Evolutionary conservation across 2,797 vertebrate species (phyloP), one percentile per base, ranked within the genome.

Genomic region (Lagodon rhomboides): DNA sequence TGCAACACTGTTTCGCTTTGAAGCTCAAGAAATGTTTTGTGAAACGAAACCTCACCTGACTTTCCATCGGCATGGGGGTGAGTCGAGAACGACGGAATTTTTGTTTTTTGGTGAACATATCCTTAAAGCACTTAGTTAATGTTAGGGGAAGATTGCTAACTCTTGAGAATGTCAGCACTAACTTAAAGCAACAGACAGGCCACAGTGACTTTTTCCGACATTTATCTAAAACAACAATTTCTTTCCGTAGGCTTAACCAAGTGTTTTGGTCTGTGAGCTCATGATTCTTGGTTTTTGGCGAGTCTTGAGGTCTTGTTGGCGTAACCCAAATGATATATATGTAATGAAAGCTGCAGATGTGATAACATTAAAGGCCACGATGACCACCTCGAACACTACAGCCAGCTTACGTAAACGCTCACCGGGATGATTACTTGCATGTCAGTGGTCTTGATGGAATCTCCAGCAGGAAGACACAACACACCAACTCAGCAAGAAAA

Each of bases 401-500:
- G 64, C 1, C 11, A n/a, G 3, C 18, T 12, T 38, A 46, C 44
- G 6, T 34, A 54, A 50, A 61, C 13, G 25, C 55, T 64, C 30
- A 9, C 0, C 18, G 13, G 18, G 44, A 55, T 18, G 1, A 47
- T 77, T 66, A 44, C 1, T 4, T 61, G 18, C 11, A 55, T 41
- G 10, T 61, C 63, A 58, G 15, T 41, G 58, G 64, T 12, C 50
- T 64, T 23, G 4, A 20, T 58, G 44, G 30, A 22, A 58, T 63
- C 44, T 46, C 20, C 43, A 12, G 9, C 16, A 16, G 22, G 53
- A 43, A 51, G 50, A 60, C 17, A 61, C 27, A 58, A 53, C 56
- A 27, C 65, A 63, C 10, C 59, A 38, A 51, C 61, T 54, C 67
- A 60, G 54, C 46, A 23, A 55, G 18, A 73, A 44, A 70, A 79